Evolutionary conservation across 2,888 invertebrate genomes (phyloP).

Genomic region (Hirtodrosophila trivittata): DNA sequence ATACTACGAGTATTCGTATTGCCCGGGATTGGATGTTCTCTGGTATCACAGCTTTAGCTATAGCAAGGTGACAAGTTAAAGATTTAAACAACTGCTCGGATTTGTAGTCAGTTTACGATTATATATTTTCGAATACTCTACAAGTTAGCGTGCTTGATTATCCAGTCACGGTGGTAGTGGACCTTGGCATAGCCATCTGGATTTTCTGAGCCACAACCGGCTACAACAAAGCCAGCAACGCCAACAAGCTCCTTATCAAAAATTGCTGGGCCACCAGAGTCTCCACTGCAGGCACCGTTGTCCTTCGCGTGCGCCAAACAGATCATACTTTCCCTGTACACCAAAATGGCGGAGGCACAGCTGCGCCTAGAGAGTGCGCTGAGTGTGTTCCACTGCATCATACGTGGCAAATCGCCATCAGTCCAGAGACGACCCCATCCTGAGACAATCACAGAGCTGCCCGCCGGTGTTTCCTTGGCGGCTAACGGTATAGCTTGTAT

Average conservation of each 20-base stretch:
- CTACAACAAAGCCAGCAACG: slow-evolving; percentile 73
- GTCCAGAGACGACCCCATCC: slow-evolving; percentile 70
- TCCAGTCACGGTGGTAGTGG: slow-evolving; percentile 64
- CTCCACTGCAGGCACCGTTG: slow-evolving; percentile 79
- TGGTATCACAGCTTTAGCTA: neutral
- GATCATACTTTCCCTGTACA: slow-evolving; percentile 48
- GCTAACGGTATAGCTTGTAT: slow-evolving; percentile 65
- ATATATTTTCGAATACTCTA: slow-evolving; percentile 11
- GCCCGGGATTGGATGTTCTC: neutral
- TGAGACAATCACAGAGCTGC: slow-evolving; percentile 60
- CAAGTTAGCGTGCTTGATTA: slow-evolving; percentile 52
- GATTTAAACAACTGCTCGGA: neutral
- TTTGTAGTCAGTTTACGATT: neutral
- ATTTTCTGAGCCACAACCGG: slow-evolving; percentile 63
- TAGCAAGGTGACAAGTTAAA: neutral
- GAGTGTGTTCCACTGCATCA: slow-evolving; percentile 68
- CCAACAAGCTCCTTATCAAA: slow-evolving; percentile 72
- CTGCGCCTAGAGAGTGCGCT: slow-evolving; percentile 48
- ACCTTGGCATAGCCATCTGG: slow-evolving; percentile 76
- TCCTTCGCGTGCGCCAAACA: slow-evolving; percentile 63
- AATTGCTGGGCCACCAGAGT: slow-evolving; percentile 79
- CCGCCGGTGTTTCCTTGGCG: slow-evolving; percentile 49
- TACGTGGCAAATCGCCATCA: slow-evolving; percentile 60
- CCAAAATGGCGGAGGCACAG: slow-evolving; percentile 46
- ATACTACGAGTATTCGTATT: no score